Evolutionary conservation across 2,888 invertebrate species (phyloP).

Genomic region (Drosophila bunnanda): DNA sequence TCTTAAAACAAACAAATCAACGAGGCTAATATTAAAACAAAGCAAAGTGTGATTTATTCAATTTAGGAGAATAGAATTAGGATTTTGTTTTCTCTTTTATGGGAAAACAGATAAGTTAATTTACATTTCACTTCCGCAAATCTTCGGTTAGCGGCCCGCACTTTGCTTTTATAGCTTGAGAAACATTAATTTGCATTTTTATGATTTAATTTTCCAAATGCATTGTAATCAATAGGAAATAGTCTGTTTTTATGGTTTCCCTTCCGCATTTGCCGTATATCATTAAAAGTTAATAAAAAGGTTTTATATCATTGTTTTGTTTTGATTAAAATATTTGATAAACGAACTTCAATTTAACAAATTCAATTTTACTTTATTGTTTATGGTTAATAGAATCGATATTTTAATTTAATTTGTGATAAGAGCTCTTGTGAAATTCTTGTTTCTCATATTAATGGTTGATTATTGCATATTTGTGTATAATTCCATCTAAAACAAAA

Average conservation of each 20-base stretch:
- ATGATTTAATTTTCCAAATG: conserved; percentile 45
- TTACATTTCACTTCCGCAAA: conserved; percentile 5
- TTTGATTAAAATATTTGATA: background rate
- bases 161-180: conserved; percentile 18
- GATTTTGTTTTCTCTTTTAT: conserved; percentile 12
- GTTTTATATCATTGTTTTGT: background rate
- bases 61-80: background rate
- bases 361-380: background rate
- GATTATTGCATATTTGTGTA: background rate
- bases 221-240: conserved; percentile 29
- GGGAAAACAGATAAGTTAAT: conserved; percentile 9
- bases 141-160: background rate
- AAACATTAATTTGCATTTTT: conserved; percentile 32
- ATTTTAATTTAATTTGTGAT: background rate
- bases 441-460: background rate
- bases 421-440: background rate
- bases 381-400: background rate
- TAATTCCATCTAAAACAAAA: background rate
- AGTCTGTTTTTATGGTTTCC: conserved; percentile 16
- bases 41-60: background rate
- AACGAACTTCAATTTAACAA: background rate
- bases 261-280: background rate
- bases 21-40: background rate
- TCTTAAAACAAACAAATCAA: conserved; percentile 7
- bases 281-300: conserved; percentile 15